Evolutionary conservation across 2,797 vertebrate species (phyloP).

Genomic region (Columba guinea): DNA sequence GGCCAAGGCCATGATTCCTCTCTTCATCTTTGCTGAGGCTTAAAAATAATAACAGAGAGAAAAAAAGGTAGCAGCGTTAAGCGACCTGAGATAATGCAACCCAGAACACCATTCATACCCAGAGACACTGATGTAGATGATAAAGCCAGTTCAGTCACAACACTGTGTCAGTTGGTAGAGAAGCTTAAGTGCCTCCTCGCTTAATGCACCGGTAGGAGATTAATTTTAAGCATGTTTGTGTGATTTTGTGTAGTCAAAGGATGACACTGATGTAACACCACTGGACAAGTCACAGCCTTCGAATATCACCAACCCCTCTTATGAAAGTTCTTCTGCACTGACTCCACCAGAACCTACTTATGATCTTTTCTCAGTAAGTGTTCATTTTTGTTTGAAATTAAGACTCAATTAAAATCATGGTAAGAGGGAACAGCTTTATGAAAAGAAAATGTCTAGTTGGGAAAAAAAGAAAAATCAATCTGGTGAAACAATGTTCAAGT

Average conservation of each 20-base stretch:
- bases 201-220: not conserved
- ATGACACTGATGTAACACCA: constrained; percentile 70
- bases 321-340: constrained; percentile 68
- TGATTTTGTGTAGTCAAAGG: constrained; percentile 78
- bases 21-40: not conserved
- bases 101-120: not conserved
- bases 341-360: constrained; percentile 30
- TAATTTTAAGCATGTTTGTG: not conserved
- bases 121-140: not conserved
- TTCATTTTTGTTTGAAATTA: not conserved
- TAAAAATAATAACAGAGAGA: not conserved
- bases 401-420: not conserved
- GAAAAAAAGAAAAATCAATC: not conserved
- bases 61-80: not conserved
- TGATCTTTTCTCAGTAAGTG: constrained; percentile 75
- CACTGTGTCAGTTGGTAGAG: not conserved
- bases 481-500: not conserved
- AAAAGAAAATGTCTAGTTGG: not conserved
- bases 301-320: constrained; percentile 87
- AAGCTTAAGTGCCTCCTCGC: not conserved
- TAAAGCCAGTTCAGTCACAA: not conserved
- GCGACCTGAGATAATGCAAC: not conserved
- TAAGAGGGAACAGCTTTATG: not conserved
- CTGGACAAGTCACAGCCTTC: constrained; percentile 65
- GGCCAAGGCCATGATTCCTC: not conserved